Evolutionary conservation across 1,140 invertebrate genomes (phyloP).

Genomic region (Schlechtendalia chinensis): DNA sequence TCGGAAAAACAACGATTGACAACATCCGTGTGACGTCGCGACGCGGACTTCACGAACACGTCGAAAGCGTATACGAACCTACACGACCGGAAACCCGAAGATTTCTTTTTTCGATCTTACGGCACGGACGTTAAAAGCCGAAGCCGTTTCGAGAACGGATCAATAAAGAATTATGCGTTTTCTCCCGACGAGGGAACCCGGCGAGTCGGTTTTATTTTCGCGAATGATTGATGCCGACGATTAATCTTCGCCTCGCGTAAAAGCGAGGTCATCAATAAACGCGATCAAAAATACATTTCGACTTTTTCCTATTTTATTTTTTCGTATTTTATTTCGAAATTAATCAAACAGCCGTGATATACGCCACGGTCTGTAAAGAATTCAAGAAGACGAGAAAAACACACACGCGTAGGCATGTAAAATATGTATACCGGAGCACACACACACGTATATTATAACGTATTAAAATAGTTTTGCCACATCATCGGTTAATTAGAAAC

Average conservation of each 20-base stretch:
- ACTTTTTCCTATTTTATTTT: background rate
- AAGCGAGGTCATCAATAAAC: constrained; percentile 33
- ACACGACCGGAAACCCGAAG: background rate
- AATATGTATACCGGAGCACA: background rate
- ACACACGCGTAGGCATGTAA: background rate
- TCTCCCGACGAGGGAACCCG: constrained; percentile 6
- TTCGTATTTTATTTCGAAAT: background rate
- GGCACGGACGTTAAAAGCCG: background rate
- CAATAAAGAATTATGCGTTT: constrained; percentile 30
- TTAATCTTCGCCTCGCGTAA: constrained; percentile 20
- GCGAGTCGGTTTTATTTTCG: constrained; percentile 14
- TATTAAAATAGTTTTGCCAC: constrained; percentile 45
- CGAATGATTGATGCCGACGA: constrained; percentile 34
- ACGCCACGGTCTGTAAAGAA: background rate
- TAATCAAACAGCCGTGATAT: constrained; percentile 7
- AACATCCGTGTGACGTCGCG: no score
- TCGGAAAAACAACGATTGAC: no score
- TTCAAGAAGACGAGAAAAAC: background rate
- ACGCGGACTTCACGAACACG: no score
- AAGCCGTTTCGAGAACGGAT: constrained; percentile 30
- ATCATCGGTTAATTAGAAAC: constrained; percentile 49
- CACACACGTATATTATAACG: background rate
- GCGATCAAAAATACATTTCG: constrained; percentile 32
- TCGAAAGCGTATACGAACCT: no score
- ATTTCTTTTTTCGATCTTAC: background rate